Evolutionary conservation across 2,888 invertebrate genomes (phyloP), one percentile per base, ranked within the genome.

Genomic region (Drosophila prostipennis): DNA sequence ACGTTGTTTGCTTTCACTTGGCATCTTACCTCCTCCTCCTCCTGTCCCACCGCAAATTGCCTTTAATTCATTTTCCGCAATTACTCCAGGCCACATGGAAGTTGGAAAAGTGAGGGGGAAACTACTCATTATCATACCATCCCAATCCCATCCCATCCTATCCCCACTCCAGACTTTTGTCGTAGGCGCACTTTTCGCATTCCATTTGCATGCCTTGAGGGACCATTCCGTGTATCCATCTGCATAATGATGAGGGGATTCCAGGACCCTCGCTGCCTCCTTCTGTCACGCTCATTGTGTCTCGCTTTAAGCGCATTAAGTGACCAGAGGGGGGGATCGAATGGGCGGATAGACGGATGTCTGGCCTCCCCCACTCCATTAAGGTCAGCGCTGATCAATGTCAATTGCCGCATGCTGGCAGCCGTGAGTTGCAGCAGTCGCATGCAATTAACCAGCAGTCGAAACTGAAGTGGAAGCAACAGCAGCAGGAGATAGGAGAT

Each of bases 31-130:
- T 19, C 19, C 40, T 14, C 58, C 48, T 64, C 57, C 69, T 65
- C 55, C 32, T 34, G 13, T 11, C 34, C 48, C 72, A 48, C 72
- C 80, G 51, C 84, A 80, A 80, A 80, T 80, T 80, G 80, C 84
- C 80, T 80, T 80, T 83, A 80, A 80, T 80, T 80, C 78, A 83
- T 80, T 80, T 80, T 76, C 80, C 80, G 80, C 80, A 80, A 80
- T 80, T 80, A 83, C 84, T 80, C 71, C 63, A 53, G 72, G 60
- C 64, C 58, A 43, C 46, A 49, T 54, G 49, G 40, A 68, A 55
- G 56, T 51, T 40, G 46, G 59, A 60, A 65, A 37, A 29, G 53
- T 52, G 46, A 37, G 46, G 59, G 63, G 72, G 43, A 19, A 52
- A 54, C 52, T 45, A 42, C 77, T 82, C 77, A 79, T 82, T 79